phyloP scores from a whole-genome alignment of 2,888 invertebrate genomes.

The Ashinkailepas kermadecensis region DNA sequence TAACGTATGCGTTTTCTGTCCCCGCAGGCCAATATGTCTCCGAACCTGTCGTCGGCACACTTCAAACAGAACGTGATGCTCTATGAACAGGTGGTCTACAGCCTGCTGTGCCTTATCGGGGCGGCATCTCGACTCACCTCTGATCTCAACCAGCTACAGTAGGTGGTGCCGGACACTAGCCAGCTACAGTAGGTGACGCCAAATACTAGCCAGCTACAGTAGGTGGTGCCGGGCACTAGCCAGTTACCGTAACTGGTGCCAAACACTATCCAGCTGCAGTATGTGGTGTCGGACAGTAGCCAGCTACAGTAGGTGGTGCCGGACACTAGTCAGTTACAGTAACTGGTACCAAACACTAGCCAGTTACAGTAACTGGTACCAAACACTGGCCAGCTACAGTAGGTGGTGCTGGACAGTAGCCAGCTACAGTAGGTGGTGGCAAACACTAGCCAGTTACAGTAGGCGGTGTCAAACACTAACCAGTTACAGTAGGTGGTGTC shows the following conservation, averaged over 20 bases:
- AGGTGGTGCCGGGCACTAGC: too few relatives aligned
- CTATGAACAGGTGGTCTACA: slow-evolving; percentile 87
- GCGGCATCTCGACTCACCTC: slow-evolving; percentile 42
- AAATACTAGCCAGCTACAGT: too few relatives aligned
- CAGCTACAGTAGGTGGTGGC: too few relatives aligned
- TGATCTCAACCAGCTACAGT: background rate
- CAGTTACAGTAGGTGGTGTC: background rate
- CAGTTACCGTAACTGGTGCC: too few relatives aligned
- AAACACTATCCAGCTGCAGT: too few relatives aligned
- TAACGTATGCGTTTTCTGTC: too few relatives aligned
- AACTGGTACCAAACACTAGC: too few relatives aligned
- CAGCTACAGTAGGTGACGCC: background rate
- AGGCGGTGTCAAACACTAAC: background rate
- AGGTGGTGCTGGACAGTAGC: too few relatives aligned
- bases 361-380: too few relatives aligned
- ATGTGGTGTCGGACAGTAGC: background rate
- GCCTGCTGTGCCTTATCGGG: slow-evolving; percentile 70
- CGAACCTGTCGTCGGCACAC: slow-evolving; percentile 88
- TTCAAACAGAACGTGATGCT: slow-evolving; percentile 75
- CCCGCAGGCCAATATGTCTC: slow-evolving; percentile 83
- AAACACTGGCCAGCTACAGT: too few relatives aligned
- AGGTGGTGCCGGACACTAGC: background rate
- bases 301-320: background rate
- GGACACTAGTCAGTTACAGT: slow-evolving; percentile 1
- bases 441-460: background rate